Evolutionary conservation across 1,140 invertebrate genomes (phyloP).

Genomic region (Drosophila rhopaloa): DNA sequence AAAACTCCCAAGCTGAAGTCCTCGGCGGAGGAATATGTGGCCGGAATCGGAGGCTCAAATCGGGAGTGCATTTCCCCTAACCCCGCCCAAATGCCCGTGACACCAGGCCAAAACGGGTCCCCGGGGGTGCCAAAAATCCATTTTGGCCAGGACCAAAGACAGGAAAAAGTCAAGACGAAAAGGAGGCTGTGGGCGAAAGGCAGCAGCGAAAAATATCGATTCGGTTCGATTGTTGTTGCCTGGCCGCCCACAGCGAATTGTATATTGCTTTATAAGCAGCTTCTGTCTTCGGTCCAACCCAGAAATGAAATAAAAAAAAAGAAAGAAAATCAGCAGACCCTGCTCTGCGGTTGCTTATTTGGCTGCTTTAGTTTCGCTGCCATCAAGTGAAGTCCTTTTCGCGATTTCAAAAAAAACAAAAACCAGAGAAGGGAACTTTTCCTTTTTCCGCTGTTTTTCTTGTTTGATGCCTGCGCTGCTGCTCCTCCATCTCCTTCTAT

Average conservation of each 20-base stretch:
- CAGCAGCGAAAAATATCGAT: constrained; percentile 73
- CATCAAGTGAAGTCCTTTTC: constrained; percentile 41
- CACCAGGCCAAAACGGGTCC: constrained; percentile 5
- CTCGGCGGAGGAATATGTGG: constrained; percentile 8
- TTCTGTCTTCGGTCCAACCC: constrained; percentile 52
- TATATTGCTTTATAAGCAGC: constrained; percentile 78
- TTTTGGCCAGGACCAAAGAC: constrained; percentile 32
- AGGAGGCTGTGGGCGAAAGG: constrained; percentile 6
- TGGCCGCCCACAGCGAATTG: constrained; percentile 39
- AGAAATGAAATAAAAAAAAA: background rate
- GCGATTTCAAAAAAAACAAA: constrained; percentile 5
- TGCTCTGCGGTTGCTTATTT: constrained; percentile 52
- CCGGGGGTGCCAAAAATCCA: constrained; percentile 27
- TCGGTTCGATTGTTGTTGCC: constrained; percentile 57
- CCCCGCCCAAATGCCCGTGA: constrained; percentile 8
- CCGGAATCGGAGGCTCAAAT: constrained; percentile 22
- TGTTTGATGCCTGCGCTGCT: constrained; percentile 49
- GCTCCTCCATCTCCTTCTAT: background rate
- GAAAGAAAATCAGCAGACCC: constrained; percentile 36
- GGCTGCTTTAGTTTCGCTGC: constrained; percentile 47
- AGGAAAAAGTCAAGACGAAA: constrained; percentile 53
- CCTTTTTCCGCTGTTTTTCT: constrained; percentile 72
- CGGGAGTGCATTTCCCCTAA: constrained; percentile 14
- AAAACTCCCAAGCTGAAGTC: constrained; percentile 44
- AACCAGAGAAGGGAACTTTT: constrained; percentile 35